phyloP scores from a whole-genome alignment of 2,113 vertebrate genomes.

The Atrichornis clamosus region DNA sequence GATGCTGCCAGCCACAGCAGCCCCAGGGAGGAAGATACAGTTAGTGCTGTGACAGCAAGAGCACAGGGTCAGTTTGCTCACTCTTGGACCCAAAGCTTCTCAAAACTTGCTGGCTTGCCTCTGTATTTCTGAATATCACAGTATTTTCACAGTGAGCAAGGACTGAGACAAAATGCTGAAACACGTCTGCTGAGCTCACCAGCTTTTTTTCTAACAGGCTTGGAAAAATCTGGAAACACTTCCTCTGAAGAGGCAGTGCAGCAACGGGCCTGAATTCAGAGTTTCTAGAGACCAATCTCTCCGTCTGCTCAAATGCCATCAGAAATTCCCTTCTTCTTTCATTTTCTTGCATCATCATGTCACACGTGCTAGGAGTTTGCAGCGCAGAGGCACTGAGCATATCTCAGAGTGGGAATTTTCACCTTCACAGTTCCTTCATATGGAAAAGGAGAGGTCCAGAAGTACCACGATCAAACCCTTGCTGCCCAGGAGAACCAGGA shows the following conservation, averaged over 20 bases:
- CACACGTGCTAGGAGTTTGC: accelerated
- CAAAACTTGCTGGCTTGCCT: not conserved
- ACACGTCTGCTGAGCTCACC: not conserved
- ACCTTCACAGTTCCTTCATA: not conserved
- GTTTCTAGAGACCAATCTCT: not conserved
- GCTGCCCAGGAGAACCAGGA: not conserved
- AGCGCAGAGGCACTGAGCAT: not conserved
- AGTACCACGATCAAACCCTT: not conserved
- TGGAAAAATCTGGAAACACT: not conserved
- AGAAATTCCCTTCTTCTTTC: not conserved
- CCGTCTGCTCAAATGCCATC: not conserved
- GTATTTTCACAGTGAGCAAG: not conserved
- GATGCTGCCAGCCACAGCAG: not conserved
- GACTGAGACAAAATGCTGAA: not conserved
- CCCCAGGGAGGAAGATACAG: not conserved
- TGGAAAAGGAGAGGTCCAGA: not conserved
- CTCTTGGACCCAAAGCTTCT: not conserved
- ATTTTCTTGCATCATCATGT: not conserved
- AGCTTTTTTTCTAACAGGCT: not conserved
- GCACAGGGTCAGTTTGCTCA: not conserved
- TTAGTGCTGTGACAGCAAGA: not conserved
- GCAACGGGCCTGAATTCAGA: not conserved
- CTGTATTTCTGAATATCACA: not conserved
- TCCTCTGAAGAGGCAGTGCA: not conserved
- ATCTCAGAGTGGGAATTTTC: not conserved